Evolutionary conservation across 2,888 invertebrate genomes (phyloP).

Genomic region (Antheraea yamamai): DNA sequence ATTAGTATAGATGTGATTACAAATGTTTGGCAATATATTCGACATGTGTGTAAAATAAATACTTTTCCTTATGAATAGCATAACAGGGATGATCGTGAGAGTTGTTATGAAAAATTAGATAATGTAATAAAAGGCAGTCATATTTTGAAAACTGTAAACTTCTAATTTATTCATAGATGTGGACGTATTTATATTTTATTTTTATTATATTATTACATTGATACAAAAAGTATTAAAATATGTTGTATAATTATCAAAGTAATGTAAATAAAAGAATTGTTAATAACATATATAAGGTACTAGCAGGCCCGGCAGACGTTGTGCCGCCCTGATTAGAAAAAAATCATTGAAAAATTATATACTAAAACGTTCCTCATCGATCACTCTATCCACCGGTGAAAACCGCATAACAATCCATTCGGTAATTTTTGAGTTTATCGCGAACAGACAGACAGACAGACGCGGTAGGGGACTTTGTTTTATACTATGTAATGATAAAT

Average conservation of each 20-base stretch:
- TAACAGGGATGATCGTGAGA: neutral
- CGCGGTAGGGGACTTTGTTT: no score
- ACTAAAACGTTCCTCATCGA: no score
- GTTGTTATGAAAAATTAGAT: neutral
- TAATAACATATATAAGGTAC: slow-evolving; percentile 15
- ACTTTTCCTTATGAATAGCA: neutral
- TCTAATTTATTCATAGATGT: neutral
- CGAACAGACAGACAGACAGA: no score
- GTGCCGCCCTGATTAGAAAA: no score
- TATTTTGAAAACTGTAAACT: neutral
- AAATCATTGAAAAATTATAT: no score
- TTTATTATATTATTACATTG: no score
- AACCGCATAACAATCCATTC: no score
- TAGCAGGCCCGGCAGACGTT: no score
- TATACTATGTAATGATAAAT: no score
- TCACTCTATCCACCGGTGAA: no score
- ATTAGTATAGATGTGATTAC: neutral
- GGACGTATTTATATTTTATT: neutral
- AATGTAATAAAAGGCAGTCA: neutral
- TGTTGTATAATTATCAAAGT: slow-evolving; percentile 21
- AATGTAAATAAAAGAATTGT: neutral
- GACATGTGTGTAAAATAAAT: neutral
- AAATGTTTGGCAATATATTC: neutral
- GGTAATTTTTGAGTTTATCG: no score
- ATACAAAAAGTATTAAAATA: neutral